Evolutionary conservation across 2,113 vertebrate genomes (phyloP), one percentile per base, ranked within the genome.

Genomic region (Chloropsis cyanopogon): DNA sequence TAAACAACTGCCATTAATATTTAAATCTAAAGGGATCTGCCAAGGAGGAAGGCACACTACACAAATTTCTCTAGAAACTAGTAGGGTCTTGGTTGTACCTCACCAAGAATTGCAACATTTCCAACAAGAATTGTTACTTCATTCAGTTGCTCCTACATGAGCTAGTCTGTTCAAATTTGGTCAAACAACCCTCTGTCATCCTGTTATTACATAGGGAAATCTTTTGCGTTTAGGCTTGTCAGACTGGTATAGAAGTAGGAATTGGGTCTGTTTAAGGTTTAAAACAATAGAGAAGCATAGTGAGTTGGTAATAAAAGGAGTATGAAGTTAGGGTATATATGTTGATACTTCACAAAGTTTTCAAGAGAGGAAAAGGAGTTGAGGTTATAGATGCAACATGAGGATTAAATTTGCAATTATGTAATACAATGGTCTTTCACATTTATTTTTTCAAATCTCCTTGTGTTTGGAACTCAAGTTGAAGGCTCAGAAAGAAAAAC

Each of bases 401-500:
- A 70, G 54, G 52, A 84, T 69, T 71, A 50, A 49, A 56, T 52
- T 77, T 88, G 44, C 26, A 49, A 82, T 79, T 72, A 7, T 79
- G 24, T 61, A 57, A 19, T 72, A 42, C 42, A 4, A 8, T 6
- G 10, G 20, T 35, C 9, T 76, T 85, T 87, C 52, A 50, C 13
- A 17, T 44, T 2, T 26, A 23, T 64, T 41, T 95, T 73, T 85
- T 90, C 69, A 92, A 94, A 82, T 81, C 24, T 31, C 5, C 14
- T 52, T 95, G 26, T 95, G 72, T n/a, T 92, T 63, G 84, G 39
- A 90, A 96, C 97, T 90, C 59, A 88, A 99, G 99, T 71, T 99
- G 37, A 99, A 99, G 95, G 95, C 96, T 73, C 98, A 99, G 94
- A 99, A 98, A 88, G 98, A 99, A 95, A 98, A 98, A 15, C 97